Percentiles rank a stretch among this genome's conserved stretches.
These are phyloP conservation scores for Parauchenoglanis punctatus DNA, from an alignment of 2,797 vertebrate genomes.

Conservation along the genomic window DNA sequence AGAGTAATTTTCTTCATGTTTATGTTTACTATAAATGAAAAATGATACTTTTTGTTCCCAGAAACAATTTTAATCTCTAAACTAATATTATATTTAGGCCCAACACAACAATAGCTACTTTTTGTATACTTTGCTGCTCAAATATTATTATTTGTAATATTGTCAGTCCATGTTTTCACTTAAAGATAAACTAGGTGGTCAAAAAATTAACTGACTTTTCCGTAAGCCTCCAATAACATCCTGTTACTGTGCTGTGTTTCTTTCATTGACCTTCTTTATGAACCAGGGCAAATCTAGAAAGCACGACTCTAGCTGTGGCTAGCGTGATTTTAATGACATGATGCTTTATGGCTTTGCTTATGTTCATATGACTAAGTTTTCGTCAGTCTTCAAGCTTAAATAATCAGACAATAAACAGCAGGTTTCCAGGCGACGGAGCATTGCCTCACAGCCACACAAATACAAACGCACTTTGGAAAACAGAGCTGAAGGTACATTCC, in stretches of 20 bases:
- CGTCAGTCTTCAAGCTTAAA: constrained; percentile 48
- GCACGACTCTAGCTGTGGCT: constrained; percentile 4
- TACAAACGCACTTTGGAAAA: constrained; percentile 23
- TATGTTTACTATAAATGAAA: background rate
- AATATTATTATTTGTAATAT: constrained; percentile 5
- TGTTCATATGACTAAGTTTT: constrained; percentile 46
- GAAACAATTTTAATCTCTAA: background rate
- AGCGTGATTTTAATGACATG: constrained; percentile 22
- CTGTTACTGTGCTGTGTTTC: background rate
- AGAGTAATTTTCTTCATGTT: background rate
- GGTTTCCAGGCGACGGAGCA: constrained; percentile 44
- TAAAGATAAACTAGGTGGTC: background rate
- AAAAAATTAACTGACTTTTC: constrained; percentile 17
- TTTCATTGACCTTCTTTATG: constrained; percentile 25
- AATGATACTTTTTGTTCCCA: background rate
- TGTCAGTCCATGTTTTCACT: constrained; percentile 14
- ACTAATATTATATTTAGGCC: background rate
- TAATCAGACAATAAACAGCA: constrained; percentile 54
- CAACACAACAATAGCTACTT: background rate
- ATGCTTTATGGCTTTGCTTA: constrained; percentile 37
- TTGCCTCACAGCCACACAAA: constrained; percentile 2
- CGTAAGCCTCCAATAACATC: constrained; percentile 2
- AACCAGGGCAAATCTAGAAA: constrained; percentile 23
- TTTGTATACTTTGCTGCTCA: background rate
- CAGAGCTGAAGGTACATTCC: constrained; percentile 34